Percentiles rank a stretch among this genome's conserved stretches.
phyloP scores from a whole-genome alignment of 2,888 invertebrate species.

The Lucinisca nassula region DNA sequence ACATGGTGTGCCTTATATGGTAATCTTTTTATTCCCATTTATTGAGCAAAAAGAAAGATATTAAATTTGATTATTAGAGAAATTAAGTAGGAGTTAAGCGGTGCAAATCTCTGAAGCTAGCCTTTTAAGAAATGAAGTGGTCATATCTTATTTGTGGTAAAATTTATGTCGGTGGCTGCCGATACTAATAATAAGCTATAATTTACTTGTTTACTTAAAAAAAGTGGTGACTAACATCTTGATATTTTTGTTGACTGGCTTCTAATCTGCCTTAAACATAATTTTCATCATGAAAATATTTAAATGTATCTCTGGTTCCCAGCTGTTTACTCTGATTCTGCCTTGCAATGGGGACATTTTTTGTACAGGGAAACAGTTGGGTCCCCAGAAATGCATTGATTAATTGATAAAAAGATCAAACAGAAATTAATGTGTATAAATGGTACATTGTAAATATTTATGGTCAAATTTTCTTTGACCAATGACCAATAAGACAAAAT shows the following conservation, averaged over 20 bases:
- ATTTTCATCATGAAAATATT: not conserved
- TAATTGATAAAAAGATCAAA: too few species aligned
- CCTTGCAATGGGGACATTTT: too few species aligned
- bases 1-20: not conserved
- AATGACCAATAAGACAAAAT: too few species aligned
- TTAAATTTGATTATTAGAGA: not conserved
- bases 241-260: not conserved
- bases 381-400: too few species aligned
- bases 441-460: too few species aligned
- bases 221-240: not conserved
- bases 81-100: not conserved
- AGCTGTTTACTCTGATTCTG: not conserved
- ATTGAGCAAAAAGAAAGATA: conserved; percentile 15
- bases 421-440: too few species aligned
- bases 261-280: not conserved
- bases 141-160: not conserved
- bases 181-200: not conserved
- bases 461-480: too few species aligned
- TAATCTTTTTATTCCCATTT: conserved; percentile 1
- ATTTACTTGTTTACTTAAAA: not conserved
- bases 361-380: too few species aligned
- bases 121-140: not conserved
- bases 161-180: not conserved
- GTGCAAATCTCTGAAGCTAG: not conserved
- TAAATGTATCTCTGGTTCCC: not conserved